Evolutionary conservation across 2,797 vertebrate species (phyloP).

Genomic region (Rhinoraja longicauda): DNA sequence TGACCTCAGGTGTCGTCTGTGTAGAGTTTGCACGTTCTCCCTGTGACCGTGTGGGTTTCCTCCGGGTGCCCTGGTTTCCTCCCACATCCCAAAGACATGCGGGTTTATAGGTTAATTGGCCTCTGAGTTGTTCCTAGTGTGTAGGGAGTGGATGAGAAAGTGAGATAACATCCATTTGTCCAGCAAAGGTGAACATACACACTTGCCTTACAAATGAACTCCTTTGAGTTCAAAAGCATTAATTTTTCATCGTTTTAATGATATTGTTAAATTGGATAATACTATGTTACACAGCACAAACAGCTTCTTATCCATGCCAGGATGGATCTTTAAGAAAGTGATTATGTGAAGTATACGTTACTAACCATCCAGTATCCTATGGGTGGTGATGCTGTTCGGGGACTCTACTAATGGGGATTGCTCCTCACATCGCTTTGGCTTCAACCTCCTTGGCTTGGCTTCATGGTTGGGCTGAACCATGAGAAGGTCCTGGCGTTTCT

Average conservation of each 20-base stretch:
- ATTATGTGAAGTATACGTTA: not conserved
- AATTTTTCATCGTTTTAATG: not conserved
- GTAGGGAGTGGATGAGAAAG: no score
- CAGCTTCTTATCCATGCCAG: not conserved
- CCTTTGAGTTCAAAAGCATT: not conserved
- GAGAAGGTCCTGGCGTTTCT: conserved; percentile 79
- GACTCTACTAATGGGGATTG: conserved; percentile 75
- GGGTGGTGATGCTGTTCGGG: conserved; percentile 51
- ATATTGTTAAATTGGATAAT: not conserved
- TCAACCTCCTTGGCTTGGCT: conserved; percentile 61
- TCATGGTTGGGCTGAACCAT: conserved; percentile 94
- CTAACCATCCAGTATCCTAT: conserved; percentile 75
- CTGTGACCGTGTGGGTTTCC: no score
- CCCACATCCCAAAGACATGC: no score
- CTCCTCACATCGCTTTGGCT: conserved; percentile 68
- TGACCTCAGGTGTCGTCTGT: no score
- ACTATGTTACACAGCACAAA: not conserved
- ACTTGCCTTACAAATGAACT: not conserved
- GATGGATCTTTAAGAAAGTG: not conserved
- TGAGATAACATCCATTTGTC: not conserved
- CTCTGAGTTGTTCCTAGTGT: no score
- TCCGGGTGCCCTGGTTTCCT: no score
- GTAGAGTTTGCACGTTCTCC: no score
- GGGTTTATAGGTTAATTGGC: no score
- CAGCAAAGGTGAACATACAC: not conserved